Evolutionary conservation across 2,888 invertebrate genomes (phyloP).

Genomic region (Chaetogeoica ovagalla): DNA sequence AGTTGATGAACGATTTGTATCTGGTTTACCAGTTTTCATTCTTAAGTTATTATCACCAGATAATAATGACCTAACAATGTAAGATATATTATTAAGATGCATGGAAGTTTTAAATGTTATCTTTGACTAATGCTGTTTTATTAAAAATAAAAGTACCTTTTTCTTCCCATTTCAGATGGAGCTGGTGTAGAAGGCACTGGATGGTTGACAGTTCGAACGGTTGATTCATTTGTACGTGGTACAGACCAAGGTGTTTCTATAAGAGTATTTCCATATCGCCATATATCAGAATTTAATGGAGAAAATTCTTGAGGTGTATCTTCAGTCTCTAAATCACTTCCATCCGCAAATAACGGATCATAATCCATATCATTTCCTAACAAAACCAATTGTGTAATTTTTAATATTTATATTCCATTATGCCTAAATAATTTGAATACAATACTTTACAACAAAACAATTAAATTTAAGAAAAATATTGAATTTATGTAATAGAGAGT

Average conservation of each 20-base stretch:
- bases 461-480: background rate
- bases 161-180: slow-evolving; percentile 48
- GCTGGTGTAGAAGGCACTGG: slow-evolving; percentile 25
- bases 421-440: background rate
- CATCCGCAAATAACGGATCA: slow-evolving; percentile 49
- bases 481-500: background rate
- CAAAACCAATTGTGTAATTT: background rate
- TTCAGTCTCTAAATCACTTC: slow-evolving; percentile 50
- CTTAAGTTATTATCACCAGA: slow-evolving; percentile 45
- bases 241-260: slow-evolving; percentile 51
- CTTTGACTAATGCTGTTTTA: background rate
- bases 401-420: background rate
- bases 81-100: background rate
- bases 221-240: slow-evolving; percentile 39
- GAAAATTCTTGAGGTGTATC: slow-evolving; percentile 50
- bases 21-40: slow-evolving; percentile 53
- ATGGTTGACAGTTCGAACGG: slow-evolving; percentile 36
- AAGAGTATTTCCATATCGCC: slow-evolving; percentile 49
- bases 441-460: background rate
- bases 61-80: slow-evolving; percentile 33
- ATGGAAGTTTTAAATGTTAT: background rate
- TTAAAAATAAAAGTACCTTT: slow-evolving; percentile 26
- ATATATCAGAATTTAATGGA: slow-evolving; percentile 50
- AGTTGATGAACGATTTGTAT: slow-evolving; percentile 44
- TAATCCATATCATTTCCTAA: slow-evolving; percentile 51